Evolutionary conservation across 2,888 invertebrate species (phyloP), one percentile per base, ranked within the genome.

Genomic region (Tyria jacobaeae): DNA sequence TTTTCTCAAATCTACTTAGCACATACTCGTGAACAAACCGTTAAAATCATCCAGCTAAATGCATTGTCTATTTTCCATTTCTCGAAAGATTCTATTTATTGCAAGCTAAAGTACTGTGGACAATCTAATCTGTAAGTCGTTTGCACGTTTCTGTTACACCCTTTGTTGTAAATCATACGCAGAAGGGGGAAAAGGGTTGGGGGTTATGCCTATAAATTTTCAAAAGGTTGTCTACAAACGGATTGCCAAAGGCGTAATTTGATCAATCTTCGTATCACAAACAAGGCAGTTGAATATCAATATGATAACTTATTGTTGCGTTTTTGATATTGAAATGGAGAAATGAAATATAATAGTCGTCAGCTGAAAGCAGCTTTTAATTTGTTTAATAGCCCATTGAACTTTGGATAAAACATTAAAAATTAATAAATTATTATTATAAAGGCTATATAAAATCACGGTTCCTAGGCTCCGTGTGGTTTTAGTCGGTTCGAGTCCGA

Each of bases 141-240:
- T 63, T 55, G 71, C 78, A 77, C 77, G 78, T 76, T 82, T 79
- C 79, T 73, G 65, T 66, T 66, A 68, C 73, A 74, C 70, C 76
- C 75, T 75, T 76, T 76, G 71, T 75, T 75, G 44, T 83, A 80
- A 81, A 83, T 83, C 80, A 81, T 69, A 71, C 57, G 68, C 60
- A 47, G 57, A 25, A 51, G n/a, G n/a, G 44, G 37, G 41, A 31
- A 56, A 53, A 53, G 27, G 57, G n/a, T n/a, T n/a, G 65, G 72
- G 78, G 78, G 75, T 72, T 75, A 68, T 75, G 72, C 73, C 81
- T 78, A 82, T 79, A 82, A 83, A 85, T 84, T 83, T 79, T 70
- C 76, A 76, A 82, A 69, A 74, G 79, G 75, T 79, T 76, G 78
- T 77, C 73, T 76, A 79, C 81, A 76, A 77, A 66, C 65, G 51